Percentiles rank a stretch among this genome's conserved stretches.
Conservation (phyloP, 1,140 invertebrate genomes). For the Lasaia peninsularis region DNA sequence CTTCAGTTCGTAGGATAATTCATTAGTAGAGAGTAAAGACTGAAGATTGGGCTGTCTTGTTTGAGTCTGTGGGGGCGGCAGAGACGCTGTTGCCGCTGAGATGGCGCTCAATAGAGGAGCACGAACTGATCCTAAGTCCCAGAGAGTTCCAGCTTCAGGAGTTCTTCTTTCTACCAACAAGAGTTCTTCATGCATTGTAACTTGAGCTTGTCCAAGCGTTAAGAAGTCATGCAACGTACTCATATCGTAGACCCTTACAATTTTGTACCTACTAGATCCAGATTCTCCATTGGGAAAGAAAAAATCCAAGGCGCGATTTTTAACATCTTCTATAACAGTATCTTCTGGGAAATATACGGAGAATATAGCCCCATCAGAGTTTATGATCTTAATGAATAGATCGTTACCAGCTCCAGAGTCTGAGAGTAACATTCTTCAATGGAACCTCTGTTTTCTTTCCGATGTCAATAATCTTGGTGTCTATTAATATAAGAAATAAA, state of each 20-base stretch:
- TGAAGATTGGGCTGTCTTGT: slow-evolving; percentile 58
- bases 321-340: slow-evolving; percentile 57
- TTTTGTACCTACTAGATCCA: slow-evolving; percentile 48
- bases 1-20: slow-evolving; percentile 54
- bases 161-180: slow-evolving; percentile 50
- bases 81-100: slow-evolving; percentile 55
- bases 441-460: slow-evolving; percentile 8
- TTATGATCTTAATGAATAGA: slow-evolving; percentile 52
- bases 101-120: slow-evolving; percentile 52
- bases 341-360: slow-evolving; percentile 51
- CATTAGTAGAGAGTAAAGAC: slow-evolving; percentile 58
- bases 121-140: slow-evolving; percentile 58
- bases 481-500: slow-evolving; percentile 39
- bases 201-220: slow-evolving; percentile 50
- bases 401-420: slow-evolving; percentile 42
- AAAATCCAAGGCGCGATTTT: slow-evolving; percentile 54
- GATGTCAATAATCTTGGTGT: slow-evolving; percentile 28
- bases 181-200: slow-evolving; percentile 54
- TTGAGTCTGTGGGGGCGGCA: slow-evolving; percentile 41
- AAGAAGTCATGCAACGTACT: slow-evolving; percentile 55
- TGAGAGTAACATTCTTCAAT: slow-evolving; percentile 45
- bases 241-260: slow-evolving; percentile 55
- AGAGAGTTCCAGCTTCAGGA: slow-evolving; percentile 55
- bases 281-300: slow-evolving; percentile 60
- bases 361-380: slow-evolving; percentile 55